phyloP scores from a whole-genome alignment of 2,113 vertebrate genomes.

The Pseudolaguvia tuberculata region DNA sequence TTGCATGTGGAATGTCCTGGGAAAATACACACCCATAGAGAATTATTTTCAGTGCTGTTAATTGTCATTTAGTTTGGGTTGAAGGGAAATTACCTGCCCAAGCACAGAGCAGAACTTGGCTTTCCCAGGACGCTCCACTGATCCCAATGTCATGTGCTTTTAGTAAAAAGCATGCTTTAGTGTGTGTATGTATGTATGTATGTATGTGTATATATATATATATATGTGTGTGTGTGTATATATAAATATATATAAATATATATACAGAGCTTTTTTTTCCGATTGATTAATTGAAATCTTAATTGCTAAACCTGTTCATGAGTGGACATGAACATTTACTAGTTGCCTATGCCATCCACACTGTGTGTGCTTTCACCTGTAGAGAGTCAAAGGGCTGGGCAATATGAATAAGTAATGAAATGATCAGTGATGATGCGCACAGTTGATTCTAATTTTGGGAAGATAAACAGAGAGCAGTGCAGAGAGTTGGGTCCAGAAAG shows the following conservation, averaged over 20 bases:
- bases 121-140: slow-evolving; percentile 57
- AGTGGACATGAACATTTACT: neutral
- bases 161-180: slow-evolving; percentile 39
- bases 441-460: neutral
- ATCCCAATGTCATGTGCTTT: slow-evolving; percentile 41
- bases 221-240: too few species aligned
- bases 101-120: neutral
- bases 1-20: slow-evolving; percentile 55
- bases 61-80: neutral
- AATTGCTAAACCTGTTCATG: neutral
- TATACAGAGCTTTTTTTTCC: slow-evolving; percentile 41
- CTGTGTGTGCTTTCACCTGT: slow-evolving; percentile 43
- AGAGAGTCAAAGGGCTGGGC: too few species aligned
- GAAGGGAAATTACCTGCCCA: neutral
- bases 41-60: neutral
- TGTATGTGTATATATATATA: too few species aligned
- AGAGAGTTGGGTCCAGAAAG: neutral
- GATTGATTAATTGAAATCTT: too few species aligned
- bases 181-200: too few species aligned
- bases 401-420: neutral
- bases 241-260: too few species aligned
- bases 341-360: slow-evolving; percentile 54
- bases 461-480: neutral
- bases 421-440: too few species aligned
- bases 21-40: slow-evolving; percentile 15